phyloP scores from a whole-genome alignment of 1,140 invertebrate genomes.

The Matsumurasca onukii region DNA sequence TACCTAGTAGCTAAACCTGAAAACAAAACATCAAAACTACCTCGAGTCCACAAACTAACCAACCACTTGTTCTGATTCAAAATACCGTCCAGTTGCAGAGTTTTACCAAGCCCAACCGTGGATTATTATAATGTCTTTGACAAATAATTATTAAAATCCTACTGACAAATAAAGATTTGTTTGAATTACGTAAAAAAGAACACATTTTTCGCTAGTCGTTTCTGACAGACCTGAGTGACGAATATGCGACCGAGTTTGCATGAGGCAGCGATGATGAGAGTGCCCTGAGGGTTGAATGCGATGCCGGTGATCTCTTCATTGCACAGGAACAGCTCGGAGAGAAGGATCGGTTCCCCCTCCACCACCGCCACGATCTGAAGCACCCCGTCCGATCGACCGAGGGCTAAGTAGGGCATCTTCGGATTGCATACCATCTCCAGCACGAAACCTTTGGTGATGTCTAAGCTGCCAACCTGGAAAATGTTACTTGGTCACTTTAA shows the following conservation, averaged over 20 bases:
- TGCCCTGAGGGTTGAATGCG: not conserved
- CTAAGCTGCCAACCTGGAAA: not conserved
- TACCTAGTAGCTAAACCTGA: too few relatives aligned
- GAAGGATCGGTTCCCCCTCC: not conserved
- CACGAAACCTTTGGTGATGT: constrained; percentile 6
- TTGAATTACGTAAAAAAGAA: too few relatives aligned
- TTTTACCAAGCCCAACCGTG: too few relatives aligned
- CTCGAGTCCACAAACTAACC: too few relatives aligned
- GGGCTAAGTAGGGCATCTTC: constrained; percentile 15
- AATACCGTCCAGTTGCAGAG: too few relatives aligned
- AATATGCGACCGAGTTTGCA: constrained; percentile 25
- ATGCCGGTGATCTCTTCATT: constrained; percentile 18
- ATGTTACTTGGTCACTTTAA: not conserved
- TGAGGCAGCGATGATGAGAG: constrained; percentile 15
- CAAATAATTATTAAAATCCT: too few relatives aligned
- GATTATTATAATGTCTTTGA: too few relatives aligned
- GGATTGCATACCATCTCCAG: constrained; percentile 23
- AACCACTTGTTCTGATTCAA: too few relatives aligned
- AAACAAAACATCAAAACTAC: too few relatives aligned
- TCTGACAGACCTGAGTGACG: constrained; percentile 14
- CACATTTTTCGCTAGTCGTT: too few relatives aligned
- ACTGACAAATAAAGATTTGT: too few relatives aligned
- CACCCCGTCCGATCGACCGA: constrained; percentile 13
- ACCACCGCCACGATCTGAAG: not conserved
- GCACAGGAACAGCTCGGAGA: constrained; percentile 7